Conservation (phyloP, 2,797 vertebrate genomes). For the Falco columbarius region DNA sequence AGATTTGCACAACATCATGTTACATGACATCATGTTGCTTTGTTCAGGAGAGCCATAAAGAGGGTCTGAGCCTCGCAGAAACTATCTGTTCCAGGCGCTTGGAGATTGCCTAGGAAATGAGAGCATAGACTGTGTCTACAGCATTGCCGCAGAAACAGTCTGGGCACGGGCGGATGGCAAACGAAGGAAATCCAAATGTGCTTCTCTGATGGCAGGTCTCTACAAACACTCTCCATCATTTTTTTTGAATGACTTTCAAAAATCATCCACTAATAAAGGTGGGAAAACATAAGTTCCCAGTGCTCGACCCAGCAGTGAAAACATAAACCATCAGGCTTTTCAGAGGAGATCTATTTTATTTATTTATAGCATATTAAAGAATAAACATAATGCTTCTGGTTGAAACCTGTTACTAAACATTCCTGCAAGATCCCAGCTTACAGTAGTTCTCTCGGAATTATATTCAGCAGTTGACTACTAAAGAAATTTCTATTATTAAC, state of each 20-base stretch:
- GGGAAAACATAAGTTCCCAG: not conserved
- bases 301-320: not conserved
- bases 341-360: not conserved
- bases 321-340: not conserved
- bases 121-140: not conserved
- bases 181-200: not conserved
- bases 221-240: not conserved
- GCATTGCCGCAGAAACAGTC: not conserved
- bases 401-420: slow-evolving; percentile 43
- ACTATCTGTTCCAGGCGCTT: not conserved
- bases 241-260: not conserved
- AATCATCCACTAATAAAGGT: not conserved
- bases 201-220: not conserved
- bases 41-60: slow-evolving; percentile 29
- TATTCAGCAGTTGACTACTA: slow-evolving; percentile 73
- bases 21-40: slow-evolving; percentile 74
- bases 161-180: not conserved
- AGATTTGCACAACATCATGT: slow-evolving; percentile 71
- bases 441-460: slow-evolving; percentile 63
- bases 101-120: not conserved
- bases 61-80: not conserved
- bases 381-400: slow-evolving; percentile 34
- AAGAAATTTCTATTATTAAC: slow-evolving; percentile 81
- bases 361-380: slow-evolving; percentile 8
- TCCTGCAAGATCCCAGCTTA: slow-evolving; percentile 7